Conservation (phyloP, 2,113 vertebrate species). For the Dasyornis broadbenti region DNA sequence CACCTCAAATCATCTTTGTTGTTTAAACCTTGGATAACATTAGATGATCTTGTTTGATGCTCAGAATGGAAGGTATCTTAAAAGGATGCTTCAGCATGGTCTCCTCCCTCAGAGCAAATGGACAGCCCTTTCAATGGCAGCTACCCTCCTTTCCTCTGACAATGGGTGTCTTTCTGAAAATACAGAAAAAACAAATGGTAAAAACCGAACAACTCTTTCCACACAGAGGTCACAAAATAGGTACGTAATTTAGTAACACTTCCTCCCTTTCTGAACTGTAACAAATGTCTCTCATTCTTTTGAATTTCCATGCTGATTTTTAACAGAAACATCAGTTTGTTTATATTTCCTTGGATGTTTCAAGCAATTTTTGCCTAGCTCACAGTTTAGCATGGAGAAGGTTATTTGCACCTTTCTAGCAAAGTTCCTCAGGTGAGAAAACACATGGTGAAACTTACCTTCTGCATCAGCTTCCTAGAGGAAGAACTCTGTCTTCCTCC, state of each 20-base stretch:
- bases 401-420: neutral
- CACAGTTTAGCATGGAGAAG: neutral
- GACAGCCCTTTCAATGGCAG: neutral
- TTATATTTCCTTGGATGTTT: neutral
- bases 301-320: neutral
- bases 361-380: neutral
- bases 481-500: neutral
- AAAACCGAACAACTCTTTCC: neutral
- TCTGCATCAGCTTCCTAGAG: neutral
- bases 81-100: neutral
- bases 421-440: neutral
- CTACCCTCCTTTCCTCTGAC: neutral
- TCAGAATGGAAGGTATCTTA: neutral
- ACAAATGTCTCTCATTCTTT: neutral
- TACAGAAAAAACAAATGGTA: neutral
- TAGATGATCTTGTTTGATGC: neutral
- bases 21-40: neutral
- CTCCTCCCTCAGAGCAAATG: neutral
- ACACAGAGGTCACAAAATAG: neutral
- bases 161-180: neutral
- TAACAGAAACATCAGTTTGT: neutral
- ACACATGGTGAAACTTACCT: neutral
- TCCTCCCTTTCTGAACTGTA: neutral
- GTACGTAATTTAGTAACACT: neutral
- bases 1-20: neutral